Evolutionary conservation across 2,797 vertebrate species (phyloP).

Genomic region (Kryptopterus vitreolus): DNA sequence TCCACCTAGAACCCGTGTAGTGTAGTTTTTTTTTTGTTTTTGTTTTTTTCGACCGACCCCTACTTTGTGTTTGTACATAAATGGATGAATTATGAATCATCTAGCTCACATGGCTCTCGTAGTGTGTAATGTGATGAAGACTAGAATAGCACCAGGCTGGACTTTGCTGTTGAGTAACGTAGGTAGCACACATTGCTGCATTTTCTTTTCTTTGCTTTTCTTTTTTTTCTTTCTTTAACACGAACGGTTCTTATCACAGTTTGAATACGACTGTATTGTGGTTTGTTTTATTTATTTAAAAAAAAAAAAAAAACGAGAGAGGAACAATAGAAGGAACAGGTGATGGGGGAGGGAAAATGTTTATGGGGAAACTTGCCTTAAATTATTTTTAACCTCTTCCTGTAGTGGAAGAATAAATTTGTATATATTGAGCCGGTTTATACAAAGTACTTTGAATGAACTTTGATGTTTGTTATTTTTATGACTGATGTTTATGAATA

Average conservation of each 20-base stretch:
- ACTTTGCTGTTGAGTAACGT: slow-evolving; percentile 78
- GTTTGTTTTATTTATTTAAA: slow-evolving; percentile 62
- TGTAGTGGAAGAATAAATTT: slow-evolving; percentile 75
- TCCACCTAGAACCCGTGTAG: slow-evolving; percentile 34
- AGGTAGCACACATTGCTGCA: slow-evolving; percentile 83
- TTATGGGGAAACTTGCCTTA: slow-evolving; percentile 74
- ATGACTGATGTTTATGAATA: slow-evolving; percentile 81
- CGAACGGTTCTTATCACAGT: slow-evolving; percentile 52
- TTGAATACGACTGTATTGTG: slow-evolving; percentile 52
- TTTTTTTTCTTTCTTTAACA: slow-evolving; percentile 63
- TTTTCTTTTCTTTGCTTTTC: slow-evolving; percentile 66
- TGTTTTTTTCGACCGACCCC: not conserved
- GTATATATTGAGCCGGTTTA: slow-evolving; percentile 77
- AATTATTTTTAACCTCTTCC: slow-evolving; percentile 78
- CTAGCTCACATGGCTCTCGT: slow-evolving; percentile 65
- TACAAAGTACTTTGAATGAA: slow-evolving; percentile 79
- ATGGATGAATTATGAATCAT: slow-evolving; percentile 42
- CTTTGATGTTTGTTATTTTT: slow-evolving; percentile 86
- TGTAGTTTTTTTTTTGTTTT: slow-evolving; percentile 17
- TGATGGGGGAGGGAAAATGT: slow-evolving; percentile 66
- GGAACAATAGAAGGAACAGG: slow-evolving; percentile 61
- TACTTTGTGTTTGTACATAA: slow-evolving; percentile 47
- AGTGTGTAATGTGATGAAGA: slow-evolving; percentile 67
- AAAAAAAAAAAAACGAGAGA: slow-evolving; percentile 38
- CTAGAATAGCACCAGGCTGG: slow-evolving; percentile 67